Conservation (phyloP, 2,113 vertebrate genomes). For the Hyaena hyaena region DNA sequence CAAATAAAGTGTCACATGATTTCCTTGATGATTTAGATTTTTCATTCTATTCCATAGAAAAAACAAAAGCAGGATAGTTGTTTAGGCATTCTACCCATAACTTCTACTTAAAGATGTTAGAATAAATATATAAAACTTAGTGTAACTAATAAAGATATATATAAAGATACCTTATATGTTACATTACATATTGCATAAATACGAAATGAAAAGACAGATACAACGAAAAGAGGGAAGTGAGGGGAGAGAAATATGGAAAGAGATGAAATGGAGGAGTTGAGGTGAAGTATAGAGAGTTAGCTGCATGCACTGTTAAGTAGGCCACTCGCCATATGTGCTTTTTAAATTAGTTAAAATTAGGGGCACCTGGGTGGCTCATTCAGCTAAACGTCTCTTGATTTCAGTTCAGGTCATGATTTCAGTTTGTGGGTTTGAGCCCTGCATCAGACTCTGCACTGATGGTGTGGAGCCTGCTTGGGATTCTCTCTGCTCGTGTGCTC, state of each 20-base stretch:
- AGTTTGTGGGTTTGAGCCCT: too few species aligned
- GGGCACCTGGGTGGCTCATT: too few species aligned
- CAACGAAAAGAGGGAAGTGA: not conserved
- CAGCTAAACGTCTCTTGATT: too few species aligned
- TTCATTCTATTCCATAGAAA: not conserved
- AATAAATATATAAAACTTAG: slow-evolving; percentile 26
- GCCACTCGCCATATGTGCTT: not conserved
- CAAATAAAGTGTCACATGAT: not conserved
- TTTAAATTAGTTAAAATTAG: not conserved
- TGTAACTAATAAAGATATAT: not conserved
- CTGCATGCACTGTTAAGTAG: not conserved
- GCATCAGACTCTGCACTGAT: too few species aligned
- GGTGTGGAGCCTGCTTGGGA: too few species aligned
- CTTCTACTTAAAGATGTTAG: slow-evolving; percentile 3
- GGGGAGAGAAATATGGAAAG: not conserved
- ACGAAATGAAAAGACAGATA: not conserved
- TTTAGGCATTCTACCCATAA: not conserved
- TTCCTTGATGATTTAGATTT: slow-evolving; percentile 24
- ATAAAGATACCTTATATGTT: not conserved
- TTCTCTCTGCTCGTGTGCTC: too few species aligned
- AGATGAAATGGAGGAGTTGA: not conserved
- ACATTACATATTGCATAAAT: not conserved
- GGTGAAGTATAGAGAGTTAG: not conserved
- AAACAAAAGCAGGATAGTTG: not conserved
- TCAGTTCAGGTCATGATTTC: too few species aligned